Base-by-base conservation (phyloP, 2,113 vertebrate genomes). In the Oncorhynchus keta region DNA sequence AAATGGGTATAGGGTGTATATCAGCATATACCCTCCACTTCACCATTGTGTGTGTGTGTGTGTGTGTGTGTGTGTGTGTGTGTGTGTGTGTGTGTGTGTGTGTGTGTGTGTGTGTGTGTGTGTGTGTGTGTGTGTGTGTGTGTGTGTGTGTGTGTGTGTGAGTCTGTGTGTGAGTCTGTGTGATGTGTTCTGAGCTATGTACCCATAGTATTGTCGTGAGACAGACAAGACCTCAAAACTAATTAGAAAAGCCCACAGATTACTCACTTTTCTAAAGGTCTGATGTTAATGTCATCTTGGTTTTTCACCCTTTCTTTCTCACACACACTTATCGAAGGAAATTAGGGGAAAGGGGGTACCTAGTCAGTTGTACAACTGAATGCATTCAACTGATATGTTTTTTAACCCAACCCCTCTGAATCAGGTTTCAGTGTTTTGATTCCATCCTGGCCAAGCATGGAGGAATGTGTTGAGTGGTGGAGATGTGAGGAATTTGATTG, bases 201-300 rank as follows among this genome's bases (percentile, higher is more conserved):
- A 76, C 72, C 73, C 78, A 74, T 51, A 65, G 68, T 67, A 26
- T 75, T 68, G 26, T 75, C 28, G 67, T 67, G 24, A 20, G 48
- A 67, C 0, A 59, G 68, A 78, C 78, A 45, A 45, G 39, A 24
- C 66, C 72, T 75, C 14, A 64, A 70, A 80, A 45, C 80, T 88
- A 80, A 88, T 90, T 88, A 76, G 76, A 75, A 78, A 81, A 81
- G 78, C 55, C 65, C 72, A 68, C 79, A 76, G 66, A 73, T 75
- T 82, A 48, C 18, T 76, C 85, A 86, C 75, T 88, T 85, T 65
- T 77, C 59, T 39, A 14, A 59, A 69, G 16, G 71, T 73, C 59
- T 80, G 68, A 26, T 57, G 79, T 85, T 79, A 78, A 32, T 65
- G 14, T 2, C 16, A 24, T n/a, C 24, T 16, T 51, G 7, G 22